These are phyloP conservation scores for Vultur gryphus DNA, from an alignment of 2,797 vertebrate genomes.

Conservation along the genomic window DNA sequence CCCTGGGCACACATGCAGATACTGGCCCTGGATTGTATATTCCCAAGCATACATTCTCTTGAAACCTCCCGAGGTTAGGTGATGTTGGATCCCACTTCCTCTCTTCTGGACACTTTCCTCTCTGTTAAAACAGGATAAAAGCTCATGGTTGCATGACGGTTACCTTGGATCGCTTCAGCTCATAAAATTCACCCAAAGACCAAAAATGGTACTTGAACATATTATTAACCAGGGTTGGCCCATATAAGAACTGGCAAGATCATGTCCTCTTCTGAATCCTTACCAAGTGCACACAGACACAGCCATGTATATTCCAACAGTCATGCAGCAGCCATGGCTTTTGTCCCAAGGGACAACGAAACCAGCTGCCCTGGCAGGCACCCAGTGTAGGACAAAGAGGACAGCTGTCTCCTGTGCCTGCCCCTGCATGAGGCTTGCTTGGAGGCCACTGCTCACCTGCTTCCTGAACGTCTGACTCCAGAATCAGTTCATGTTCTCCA, in stretches of 20 bases:
- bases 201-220: neutral
- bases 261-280: neutral
- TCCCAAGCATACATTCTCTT: neutral
- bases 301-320: neutral
- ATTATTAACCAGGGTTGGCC: neutral
- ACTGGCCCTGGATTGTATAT: neutral
- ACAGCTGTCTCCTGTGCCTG: neutral
- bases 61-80: neutral
- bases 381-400: neutral
- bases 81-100: neutral
- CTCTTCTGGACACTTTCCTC: neutral
- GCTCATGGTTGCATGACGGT: too few relatives aligned
- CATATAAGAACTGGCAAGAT: neutral
- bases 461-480: neutral
- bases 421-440: neutral
- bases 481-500: neutral
- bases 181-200: neutral
- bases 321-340: neutral
- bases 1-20: neutral
- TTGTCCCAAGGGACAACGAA: neutral
- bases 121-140: neutral
- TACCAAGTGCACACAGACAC: neutral
- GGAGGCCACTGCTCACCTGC: neutral
- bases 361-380: neutral
- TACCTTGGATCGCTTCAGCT: neutral